Base-by-base conservation (phyloP, 2,888 invertebrate species). In the Drosophila mettleri region DNA sequence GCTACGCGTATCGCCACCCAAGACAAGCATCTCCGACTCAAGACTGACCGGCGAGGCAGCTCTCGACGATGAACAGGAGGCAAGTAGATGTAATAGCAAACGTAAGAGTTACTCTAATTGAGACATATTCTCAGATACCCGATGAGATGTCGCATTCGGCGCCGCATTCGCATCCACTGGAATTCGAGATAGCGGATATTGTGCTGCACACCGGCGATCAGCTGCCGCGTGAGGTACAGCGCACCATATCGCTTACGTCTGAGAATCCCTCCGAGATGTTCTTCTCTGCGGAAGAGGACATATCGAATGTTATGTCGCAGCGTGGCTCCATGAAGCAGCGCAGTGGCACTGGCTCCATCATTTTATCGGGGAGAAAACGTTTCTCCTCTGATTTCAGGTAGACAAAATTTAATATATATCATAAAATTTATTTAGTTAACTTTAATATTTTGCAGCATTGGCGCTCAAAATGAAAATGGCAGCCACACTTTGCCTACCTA, bases 261-360 rank as follows among this genome's bases (percentile, higher is more conserved):
- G 97, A 97, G 91, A 97, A 97, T 91, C 97, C 96, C 84, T 97
- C 97, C 0, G 98, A 98, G 92, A 96, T 96, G 54, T 98, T 98
- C 92, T 98, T 97, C 91, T 98, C 98, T 0, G 98, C 98, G 0
- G 98, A 98, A 89, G 98, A 98, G 92, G 98, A 98, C 80, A 94
- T 96, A 49, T 91, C 92, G 1, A 92, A 92, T 80, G 90, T 91
- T 4, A 70, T 92, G 74, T 90, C 91, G 4, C 92, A 91, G 69
- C 75, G 86, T 0, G 89, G 92, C 18, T 91, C 92, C 14, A 90
- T 91, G 49, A 91, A 91, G 68, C 91, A 90, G 73, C 91, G 90
- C 31, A 91, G 90, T 49, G 84, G 66, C 46, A 82, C 74, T 57
- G 91, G 91, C 2, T 91, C 91, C 0, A 90, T 91, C 39, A 88